Percentiles rank a stretch among this genome's conserved stretches.
These are phyloP conservation scores for Coptodon bakossiorum DNA, from an alignment of 2,113 vertebrate genomes.

Conservation along the genomic window DNA sequence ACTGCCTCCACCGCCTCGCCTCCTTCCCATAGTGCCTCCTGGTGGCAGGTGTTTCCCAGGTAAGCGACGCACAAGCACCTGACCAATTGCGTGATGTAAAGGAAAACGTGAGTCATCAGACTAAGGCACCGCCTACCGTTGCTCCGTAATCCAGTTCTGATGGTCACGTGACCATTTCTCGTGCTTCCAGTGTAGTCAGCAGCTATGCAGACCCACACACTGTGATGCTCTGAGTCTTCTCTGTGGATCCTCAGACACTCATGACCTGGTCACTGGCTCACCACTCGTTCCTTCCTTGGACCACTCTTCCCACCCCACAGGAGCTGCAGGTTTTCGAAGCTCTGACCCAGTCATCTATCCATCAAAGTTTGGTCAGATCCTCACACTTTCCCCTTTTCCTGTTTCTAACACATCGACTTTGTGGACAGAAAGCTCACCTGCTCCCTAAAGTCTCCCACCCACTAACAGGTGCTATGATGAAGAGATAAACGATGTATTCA, in stretches of 20 bases:
- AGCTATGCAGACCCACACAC: background rate
- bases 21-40: background rate
- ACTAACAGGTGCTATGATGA: background rate
- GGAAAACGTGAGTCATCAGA: background rate
- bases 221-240: background rate
- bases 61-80: accelerated
- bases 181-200: background rate
- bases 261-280: background rate
- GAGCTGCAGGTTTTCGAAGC: background rate
- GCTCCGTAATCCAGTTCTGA: background rate
- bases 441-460: background rate
- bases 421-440: background rate
- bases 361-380: background rate
- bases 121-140: background rate
- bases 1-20: accelerated
- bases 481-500: background rate
- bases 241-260: background rate
- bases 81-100: accelerated
- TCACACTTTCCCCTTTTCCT: background rate
- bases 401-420: background rate
- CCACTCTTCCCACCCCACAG: background rate
- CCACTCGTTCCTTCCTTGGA: accelerated
- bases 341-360: background rate
- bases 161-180: background rate
- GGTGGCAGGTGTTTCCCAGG: accelerated